phyloP scores from a whole-genome alignment of 2,888 invertebrate species.

The Leptothorax acervorum region DNA sequence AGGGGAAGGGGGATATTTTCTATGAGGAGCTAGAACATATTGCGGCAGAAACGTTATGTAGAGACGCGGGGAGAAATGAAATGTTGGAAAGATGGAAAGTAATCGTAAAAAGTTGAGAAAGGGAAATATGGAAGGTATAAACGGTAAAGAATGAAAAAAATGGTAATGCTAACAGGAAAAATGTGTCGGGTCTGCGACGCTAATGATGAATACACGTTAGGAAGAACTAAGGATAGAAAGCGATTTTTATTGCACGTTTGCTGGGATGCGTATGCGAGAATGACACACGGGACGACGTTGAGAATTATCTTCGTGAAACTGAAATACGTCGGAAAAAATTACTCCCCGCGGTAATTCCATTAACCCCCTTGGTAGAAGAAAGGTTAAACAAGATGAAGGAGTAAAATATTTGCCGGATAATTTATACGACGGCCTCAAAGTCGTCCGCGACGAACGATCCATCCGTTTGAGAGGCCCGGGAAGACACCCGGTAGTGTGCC shows the following conservation, averaged over 20 bases:
- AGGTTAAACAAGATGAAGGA: conserved; percentile 11
- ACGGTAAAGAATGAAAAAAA: conserved; percentile 26
- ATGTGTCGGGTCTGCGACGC: neutral
- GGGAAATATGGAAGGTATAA: conserved; percentile 24
- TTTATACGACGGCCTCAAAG: conserved; percentile 30
- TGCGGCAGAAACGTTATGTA: conserved; percentile 10
- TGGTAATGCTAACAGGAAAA: conserved; percentile 1
- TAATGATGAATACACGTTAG: conserved; percentile 12
- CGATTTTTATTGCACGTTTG: neutral
- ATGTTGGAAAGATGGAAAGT: conserved; percentile 38
- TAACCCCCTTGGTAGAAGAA: neutral
- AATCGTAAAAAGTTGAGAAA: conserved; percentile 32
- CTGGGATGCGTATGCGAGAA: neutral
- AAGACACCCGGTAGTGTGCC: conserved; percentile 47
- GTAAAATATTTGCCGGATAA: conserved; percentile 43
- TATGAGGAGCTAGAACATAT: conserved; percentile 22
- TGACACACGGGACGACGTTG: neutral
- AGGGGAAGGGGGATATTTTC: neutral
- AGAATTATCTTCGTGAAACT: neutral
- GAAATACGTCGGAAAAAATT: conserved; percentile 26
- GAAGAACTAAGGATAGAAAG: neutral
- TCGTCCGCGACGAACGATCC: conserved; percentile 34
- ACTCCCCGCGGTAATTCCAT: conserved; percentile 17
- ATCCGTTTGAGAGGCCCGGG: conserved; percentile 34
- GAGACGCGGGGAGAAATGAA: conserved; percentile 26